Evolutionary conservation across 2,888 invertebrate genomes (phyloP).

Genomic region (Agapostemon virescens): DNA sequence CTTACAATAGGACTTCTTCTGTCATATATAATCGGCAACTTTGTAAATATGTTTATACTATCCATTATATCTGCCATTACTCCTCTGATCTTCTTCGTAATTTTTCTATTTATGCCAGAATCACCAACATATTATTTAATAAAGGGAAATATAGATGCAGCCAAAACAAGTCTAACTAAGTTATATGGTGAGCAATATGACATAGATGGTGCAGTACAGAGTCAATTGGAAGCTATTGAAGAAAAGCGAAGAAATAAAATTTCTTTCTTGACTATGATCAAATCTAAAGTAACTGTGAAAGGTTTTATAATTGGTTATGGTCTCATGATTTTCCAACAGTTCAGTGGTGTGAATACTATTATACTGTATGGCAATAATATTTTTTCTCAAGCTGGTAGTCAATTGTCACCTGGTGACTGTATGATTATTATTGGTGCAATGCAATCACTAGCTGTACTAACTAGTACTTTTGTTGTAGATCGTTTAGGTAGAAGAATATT

Average conservation of each 20-base stretch:
- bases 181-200: constrained; percentile 89
- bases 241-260: constrained; percentile 82
- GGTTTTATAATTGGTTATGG: constrained; percentile 88
- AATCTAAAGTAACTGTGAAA: constrained; percentile 84
- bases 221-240: constrained; percentile 83
- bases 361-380: constrained; percentile 90
- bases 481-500: constrained; percentile 89
- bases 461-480: constrained; percentile 90
- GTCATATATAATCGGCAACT: constrained; percentile 87
- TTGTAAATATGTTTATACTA: constrained; percentile 83
- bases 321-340: constrained; percentile 94
- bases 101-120: constrained; percentile 93
- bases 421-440: constrained; percentile 92
- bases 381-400: constrained; percentile 85
- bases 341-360: constrained; percentile 91
- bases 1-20: constrained; percentile 91
- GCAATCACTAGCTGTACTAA: constrained; percentile 89
- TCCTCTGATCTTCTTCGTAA: constrained; percentile 86
- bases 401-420: constrained; percentile 83
- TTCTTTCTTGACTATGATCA: constrained; percentile 83
- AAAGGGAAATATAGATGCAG: constrained; percentile 85
- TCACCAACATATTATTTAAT: constrained; percentile 88
- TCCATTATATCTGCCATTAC: constrained; percentile 85
- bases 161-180: constrained; percentile 86
- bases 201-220: constrained; percentile 84